Percentiles rank a stretch among this genome's conserved stretches.
Evolutionary conservation across 2,113 vertebrate genomes (phyloP).

Genomic region (Ramphastos sulfuratus): DNA sequence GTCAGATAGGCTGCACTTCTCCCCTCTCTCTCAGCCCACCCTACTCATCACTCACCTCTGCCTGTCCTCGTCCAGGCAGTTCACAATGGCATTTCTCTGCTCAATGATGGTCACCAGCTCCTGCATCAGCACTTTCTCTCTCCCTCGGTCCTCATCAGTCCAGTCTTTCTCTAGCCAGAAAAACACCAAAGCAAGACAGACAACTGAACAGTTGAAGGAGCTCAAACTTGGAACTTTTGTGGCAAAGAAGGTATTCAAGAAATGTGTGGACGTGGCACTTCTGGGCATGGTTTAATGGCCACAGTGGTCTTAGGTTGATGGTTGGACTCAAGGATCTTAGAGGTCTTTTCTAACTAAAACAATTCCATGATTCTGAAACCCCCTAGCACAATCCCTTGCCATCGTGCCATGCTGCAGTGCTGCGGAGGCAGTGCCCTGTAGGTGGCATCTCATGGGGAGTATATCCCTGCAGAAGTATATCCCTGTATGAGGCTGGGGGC

Average conservation of each 20-base stretch:
- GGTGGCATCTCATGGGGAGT: neutral
- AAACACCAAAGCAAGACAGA: neutral
- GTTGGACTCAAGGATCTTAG: too few species aligned
- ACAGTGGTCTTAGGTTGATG: too few species aligned
- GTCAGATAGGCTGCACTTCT: neutral
- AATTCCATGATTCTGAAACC: neutral
- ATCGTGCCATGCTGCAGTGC: neutral
- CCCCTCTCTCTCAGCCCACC: neutral
- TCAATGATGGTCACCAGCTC: constrained; percentile 89
- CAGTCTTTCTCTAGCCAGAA: constrained; percentile 83
- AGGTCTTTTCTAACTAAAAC: too few species aligned
- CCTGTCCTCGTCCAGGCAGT: constrained; percentile 89
- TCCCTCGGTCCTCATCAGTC: constrained; percentile 81
- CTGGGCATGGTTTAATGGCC: too few species aligned
- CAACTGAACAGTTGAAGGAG: neutral
- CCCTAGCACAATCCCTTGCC: neutral
- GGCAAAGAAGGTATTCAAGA: neutral
- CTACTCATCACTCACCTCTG: constrained; percentile 82
- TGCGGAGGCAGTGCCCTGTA: neutral
- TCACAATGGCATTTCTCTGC: constrained; percentile 90
- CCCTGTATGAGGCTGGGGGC: neutral
- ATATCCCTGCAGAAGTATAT: fast-evolving
- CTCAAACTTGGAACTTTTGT: neutral
- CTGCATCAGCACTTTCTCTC: constrained; percentile 86
- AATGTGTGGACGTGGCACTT: too few species aligned